phyloP scores from a whole-genome alignment of 2,113 vertebrate genomes.

The Heteronetta atricapilla region DNA sequence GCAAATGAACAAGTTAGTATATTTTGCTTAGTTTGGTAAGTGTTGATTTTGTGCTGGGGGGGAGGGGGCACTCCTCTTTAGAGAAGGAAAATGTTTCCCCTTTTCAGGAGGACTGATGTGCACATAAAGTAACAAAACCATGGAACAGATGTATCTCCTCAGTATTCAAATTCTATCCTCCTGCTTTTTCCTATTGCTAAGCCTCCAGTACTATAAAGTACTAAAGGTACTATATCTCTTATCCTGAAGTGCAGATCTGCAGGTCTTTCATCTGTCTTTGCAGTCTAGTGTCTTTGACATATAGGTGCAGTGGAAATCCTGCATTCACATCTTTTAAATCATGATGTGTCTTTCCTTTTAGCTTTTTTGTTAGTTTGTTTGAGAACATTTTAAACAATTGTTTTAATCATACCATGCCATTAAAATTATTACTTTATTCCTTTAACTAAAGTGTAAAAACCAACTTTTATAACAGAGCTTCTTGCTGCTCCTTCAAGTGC shows the following conservation, averaged over 20 bases:
- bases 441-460: background rate
- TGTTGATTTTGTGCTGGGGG: slow-evolving; percentile 68
- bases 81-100: background rate
- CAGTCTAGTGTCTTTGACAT: background rate
- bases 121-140: background rate
- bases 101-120: background rate
- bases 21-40: slow-evolving; percentile 80
- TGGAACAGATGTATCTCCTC: background rate
- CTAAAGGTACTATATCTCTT: background rate
- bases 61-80: slow-evolving; percentile 32
- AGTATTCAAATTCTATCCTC: background rate
- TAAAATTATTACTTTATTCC: background rate
- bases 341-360: background rate
- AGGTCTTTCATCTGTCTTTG: background rate
- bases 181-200: background rate
- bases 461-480: background rate
- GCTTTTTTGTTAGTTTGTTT: background rate
- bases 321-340: background rate
- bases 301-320: background rate
- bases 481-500: background rate
- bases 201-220: no score
- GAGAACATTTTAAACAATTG: background rate
- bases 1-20: slow-evolving; percentile 91
- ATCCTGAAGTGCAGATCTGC: background rate
- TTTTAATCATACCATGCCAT: background rate